A percentile compares a stretch with the other conserved stretches of the same genome.
Conservation (phyloP, 2,797 vertebrate species). For the Pelobates cultripes region DNA sequence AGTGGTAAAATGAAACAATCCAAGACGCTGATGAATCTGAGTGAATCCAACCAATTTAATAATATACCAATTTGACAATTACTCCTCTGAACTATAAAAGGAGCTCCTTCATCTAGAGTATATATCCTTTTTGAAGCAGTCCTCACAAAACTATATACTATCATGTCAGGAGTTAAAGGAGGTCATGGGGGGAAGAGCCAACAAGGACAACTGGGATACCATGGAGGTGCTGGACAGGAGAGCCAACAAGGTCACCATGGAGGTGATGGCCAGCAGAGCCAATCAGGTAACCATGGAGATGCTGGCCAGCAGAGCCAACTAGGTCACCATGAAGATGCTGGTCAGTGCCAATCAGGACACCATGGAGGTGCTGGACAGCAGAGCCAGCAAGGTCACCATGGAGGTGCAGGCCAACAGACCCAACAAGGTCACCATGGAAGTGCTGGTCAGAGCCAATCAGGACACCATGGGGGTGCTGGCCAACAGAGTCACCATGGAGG, state of each 20-base stretch:
- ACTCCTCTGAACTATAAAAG: constrained; percentile 15
- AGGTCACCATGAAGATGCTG: too few species aligned
- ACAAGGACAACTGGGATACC: not conserved
- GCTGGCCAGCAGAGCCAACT: not conserved
- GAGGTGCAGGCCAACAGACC: too few species aligned
- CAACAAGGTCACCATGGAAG: too few species aligned
- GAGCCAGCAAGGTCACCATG: too few species aligned
- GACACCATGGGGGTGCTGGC: too few species aligned
- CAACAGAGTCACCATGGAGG: too few species aligned
- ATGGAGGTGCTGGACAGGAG: not conserved
- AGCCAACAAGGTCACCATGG: too few species aligned
- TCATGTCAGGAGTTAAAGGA: constrained; percentile 19
- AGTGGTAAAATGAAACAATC: not conserved
- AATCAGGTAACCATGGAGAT: not conserved
- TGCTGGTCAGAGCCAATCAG: too few species aligned
- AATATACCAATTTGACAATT: not conserved
- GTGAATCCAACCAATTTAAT: not conserved
- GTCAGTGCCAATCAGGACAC: too few species aligned
- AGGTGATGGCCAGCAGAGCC: too few species aligned
- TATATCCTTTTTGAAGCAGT: not conserved
- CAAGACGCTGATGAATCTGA: not conserved
- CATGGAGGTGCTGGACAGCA: too few species aligned
- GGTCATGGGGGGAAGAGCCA: not conserved
- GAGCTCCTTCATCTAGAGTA: not conserved
- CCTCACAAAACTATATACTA: not conserved